phyloP scores from a whole-genome alignment of 2,113 vertebrate genomes.

The Colistium nudipinnis region DNA sequence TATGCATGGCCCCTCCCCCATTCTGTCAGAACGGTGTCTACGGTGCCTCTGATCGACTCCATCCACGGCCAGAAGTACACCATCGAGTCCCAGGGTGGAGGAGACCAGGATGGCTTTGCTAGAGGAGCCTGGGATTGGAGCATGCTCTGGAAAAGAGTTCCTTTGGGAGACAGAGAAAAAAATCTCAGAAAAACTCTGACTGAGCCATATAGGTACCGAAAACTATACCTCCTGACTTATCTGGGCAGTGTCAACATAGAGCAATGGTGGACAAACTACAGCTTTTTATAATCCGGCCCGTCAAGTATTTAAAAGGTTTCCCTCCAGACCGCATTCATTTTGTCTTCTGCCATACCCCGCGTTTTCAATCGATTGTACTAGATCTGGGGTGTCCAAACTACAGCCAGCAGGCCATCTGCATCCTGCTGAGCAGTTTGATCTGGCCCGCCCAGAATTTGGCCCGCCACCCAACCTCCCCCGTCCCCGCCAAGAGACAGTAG shows the following conservation, averaged over 20 bases:
- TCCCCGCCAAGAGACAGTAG: no score
- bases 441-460: no score
- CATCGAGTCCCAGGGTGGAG: slow-evolving; percentile 93
- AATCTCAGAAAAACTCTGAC: slow-evolving; percentile 91
- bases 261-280: background rate
- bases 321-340: no score
- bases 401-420: no score
- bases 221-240: slow-evolving; percentile 15
- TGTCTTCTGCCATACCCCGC: no score
- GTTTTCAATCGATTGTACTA: no score
- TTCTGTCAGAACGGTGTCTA: slow-evolving; percentile 92
- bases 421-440: no score
- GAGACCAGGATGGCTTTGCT: slow-evolving; percentile 95
- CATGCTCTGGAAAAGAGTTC: slow-evolving; percentile 99
- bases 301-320: no score
- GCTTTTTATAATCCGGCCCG: no score
- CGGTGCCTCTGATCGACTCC: slow-evolving; percentile 98
- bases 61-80: slow-evolving; percentile 91
- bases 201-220: slow-evolving; percentile 97
- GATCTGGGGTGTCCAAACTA: no score
- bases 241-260: background rate
- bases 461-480: no score
- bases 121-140: slow-evolving; percentile 99
- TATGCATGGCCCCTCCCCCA: slow-evolving; percentile 56
- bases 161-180: slow-evolving; percentile 92